Base-by-base conservation (phyloP, 2,888 invertebrate species). In the Eupeodes luniger region DNA sequence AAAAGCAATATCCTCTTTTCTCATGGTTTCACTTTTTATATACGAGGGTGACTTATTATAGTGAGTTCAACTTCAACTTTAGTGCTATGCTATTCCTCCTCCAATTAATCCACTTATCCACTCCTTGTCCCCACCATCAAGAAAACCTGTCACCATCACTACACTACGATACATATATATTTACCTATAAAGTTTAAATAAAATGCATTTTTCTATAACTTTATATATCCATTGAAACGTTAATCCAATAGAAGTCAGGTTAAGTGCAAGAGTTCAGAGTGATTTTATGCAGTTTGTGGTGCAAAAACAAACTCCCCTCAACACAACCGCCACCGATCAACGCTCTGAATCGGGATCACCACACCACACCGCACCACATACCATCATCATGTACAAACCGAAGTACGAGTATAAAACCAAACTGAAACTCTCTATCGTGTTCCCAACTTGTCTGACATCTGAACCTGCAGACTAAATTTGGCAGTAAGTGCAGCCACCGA, bases 371-470 rank as follows among this genome's bases (percentile, higher is more conserved):
- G 10, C 44, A 55, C 57, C 36, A 4, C 61, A 34, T 16, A 5
- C 5, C n/a, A 16, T n/a, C n/a, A 6, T 53, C 53, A 9, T 53
- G 77, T 83, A 27, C 27, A 3, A 27, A 27, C 0, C 27, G 27
- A 27, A 27, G 80, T 77, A 87, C 83, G 66, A 40, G 5, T 40
- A 40, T 40, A 5, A 40, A 81, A 87, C 53, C 19, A 44, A 70
- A 40, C 57, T 57, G 12, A 44, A 70, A 40, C 57, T 57, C 83
- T 84, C 55, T 61, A 76, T 88, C 85, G 88, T 88, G 85, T 88
- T 85, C 77, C 81, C 88, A 88, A 85, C 85, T 88, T 88, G 88
- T 88, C 84, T 88, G 88, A 84, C 88, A 84, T 88, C 88, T 85
- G 88, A 88, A 85, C 84, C 78, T 53, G 62, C 36, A 81, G 81